A percentile compares a stretch with the other conserved stretches of the same genome.
phyloP scores from a whole-genome alignment of 1,140 invertebrate genomes.

The Pseudomyrmex flavicornis region DNA sequence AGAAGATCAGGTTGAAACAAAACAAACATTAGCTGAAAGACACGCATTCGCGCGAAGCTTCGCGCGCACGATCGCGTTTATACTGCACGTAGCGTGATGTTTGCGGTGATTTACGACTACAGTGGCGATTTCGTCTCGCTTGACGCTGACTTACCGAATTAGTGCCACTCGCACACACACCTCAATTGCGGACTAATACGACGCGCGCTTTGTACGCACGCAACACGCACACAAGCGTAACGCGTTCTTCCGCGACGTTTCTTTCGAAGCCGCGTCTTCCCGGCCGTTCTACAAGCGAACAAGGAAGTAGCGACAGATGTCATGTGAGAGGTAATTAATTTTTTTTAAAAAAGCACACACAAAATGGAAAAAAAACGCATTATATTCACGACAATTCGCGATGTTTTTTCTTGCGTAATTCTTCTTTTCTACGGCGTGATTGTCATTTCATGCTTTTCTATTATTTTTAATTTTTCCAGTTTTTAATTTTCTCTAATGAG shows the following conservation, averaged over 20 bases:
- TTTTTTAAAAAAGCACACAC: neutral
- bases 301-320: slow-evolving; percentile 17
- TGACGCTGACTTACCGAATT: slow-evolving; percentile 74
- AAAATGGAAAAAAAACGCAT: neutral
- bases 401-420: neutral
- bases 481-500: neutral
- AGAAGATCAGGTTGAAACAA: neutral
- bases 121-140: slow-evolving; percentile 72
- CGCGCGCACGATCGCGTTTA: slow-evolving; percentile 16
- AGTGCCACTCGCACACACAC: slow-evolving; percentile 71
- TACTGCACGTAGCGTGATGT: slow-evolving; percentile 40
- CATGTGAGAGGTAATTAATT: slow-evolving; percentile 30
- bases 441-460: neutral
- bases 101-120: slow-evolving; percentile 73
- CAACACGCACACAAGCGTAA: too few species aligned
- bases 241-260: slow-evolving; percentile 8
- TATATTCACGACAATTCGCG: slow-evolving; percentile 10
- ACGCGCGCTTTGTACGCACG: neutral
- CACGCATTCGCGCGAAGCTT: slow-evolving; percentile 3
- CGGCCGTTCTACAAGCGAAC: neutral
- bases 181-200: slow-evolving; percentile 61
- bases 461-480: neutral
- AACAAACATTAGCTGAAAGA: neutral
- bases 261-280: neutral
- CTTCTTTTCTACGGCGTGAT: too few species aligned